Percentiles rank a stretch among this genome's conserved stretches.
Conservation (phyloP, 2,113 vertebrate species). For the Ancistrus triradiatus region DNA sequence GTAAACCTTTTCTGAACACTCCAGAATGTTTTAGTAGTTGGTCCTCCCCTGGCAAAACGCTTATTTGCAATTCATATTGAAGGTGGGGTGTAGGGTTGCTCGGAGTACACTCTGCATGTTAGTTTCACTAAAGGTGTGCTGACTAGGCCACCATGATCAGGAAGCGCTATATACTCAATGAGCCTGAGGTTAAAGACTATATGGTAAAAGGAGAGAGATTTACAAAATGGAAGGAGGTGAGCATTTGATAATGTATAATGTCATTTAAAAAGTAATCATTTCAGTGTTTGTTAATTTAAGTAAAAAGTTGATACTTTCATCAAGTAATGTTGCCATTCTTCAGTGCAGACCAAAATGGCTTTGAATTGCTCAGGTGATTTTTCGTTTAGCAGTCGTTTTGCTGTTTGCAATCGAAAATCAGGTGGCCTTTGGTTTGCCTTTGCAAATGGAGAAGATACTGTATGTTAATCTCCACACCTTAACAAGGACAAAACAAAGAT, state of each 20-base stretch:
- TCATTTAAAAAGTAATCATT: no score
- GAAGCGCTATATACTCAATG: conserved; percentile 73
- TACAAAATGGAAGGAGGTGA: conserved; percentile 95
- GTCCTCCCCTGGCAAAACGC: conserved; percentile 1
- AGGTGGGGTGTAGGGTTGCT: conserved; percentile 24
- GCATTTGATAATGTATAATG: no score
- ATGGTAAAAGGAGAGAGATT: conserved; percentile 88
- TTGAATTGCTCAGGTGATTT: no score
- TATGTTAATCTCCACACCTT: not conserved
- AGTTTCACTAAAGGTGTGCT: conserved; percentile 11
- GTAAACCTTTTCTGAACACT: not conserved
- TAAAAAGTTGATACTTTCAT: no score
- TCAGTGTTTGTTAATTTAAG: no score
- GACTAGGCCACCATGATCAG: conserved; percentile 70
- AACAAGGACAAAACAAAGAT: not conserved
- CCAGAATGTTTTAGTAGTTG: conserved; percentile 17
- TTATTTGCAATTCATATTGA: conserved; percentile 77
- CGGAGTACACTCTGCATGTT: not conserved
- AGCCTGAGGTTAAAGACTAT: conserved; percentile 80
- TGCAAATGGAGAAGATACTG: not conserved
- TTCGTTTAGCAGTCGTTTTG: no score
- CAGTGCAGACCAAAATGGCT: no score
- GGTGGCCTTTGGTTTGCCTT: not conserved
- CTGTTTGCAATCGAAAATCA: no score
- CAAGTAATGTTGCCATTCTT: no score